Percentiles rank a stretch among this genome's conserved stretches.
These are phyloP conservation scores for Pelodiscus sinensis DNA, from an alignment of 2,113 vertebrate species.

Conservation along the genomic window DNA sequence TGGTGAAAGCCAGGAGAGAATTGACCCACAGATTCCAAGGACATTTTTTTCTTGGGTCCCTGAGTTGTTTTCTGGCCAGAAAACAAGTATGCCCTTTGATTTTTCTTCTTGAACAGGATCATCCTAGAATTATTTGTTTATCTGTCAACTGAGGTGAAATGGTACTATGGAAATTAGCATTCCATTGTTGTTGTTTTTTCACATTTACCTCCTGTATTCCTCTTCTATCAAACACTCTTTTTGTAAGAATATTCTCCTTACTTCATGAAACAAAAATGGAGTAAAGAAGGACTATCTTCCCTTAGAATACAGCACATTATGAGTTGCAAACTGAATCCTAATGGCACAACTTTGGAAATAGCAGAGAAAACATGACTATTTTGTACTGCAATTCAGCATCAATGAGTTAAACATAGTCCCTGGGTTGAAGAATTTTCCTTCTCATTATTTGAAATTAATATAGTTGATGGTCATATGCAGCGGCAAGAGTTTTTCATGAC, in stretches of 20 bases:
- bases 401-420: not conserved
- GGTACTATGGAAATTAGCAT: not conserved
- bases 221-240: not conserved
- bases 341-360: not conserved
- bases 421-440: not conserved
- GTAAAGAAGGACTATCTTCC: not conserved
- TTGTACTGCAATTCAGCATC: not conserved
- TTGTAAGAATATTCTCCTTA: not conserved
- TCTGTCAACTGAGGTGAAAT: not conserved
- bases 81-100: not conserved
- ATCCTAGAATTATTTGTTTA: not conserved
- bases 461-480: not conserved
- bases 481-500: not conserved
- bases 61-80: not conserved
- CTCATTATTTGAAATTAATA: not conserved
- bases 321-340: conserved; percentile 6
- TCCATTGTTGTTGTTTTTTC: not conserved
- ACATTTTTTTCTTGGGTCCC: not conserved
- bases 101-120: not conserved
- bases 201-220: not conserved
- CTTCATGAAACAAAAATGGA: not conserved
- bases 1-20: not conserved
- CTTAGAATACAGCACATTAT: not conserved
- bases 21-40: not conserved
- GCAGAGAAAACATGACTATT: not conserved